These are phyloP conservation scores for Xenus cinereus DNA, from an alignment of 2,113 vertebrate species.

Conservation along the genomic window DNA sequence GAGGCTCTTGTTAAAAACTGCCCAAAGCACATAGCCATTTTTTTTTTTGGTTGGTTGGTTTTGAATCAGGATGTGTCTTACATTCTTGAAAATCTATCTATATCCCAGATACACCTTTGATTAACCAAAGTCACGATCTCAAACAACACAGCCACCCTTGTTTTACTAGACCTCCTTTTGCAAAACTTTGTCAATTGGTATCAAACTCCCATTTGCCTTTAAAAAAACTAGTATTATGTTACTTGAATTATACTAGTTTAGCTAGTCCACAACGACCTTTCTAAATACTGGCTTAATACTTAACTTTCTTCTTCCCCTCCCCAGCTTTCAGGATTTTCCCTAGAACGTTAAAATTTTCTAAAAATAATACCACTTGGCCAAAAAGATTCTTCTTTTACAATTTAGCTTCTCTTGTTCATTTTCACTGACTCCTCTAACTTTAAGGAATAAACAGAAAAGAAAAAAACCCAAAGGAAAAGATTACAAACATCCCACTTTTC, in stretches of 20 bases:
- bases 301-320: not conserved
- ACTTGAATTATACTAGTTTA: not conserved
- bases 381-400: not conserved
- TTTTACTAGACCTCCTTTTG: not conserved
- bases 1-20: not conserved
- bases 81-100: not conserved
- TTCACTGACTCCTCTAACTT: not conserved
- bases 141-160: not conserved
- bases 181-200: not conserved
- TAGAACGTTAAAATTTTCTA: not conserved
- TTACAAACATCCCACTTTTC: not conserved
- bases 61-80: not conserved
- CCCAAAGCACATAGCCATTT: not conserved
- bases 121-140: not conserved
- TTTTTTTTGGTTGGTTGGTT: not conserved
- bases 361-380: not conserved
- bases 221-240: not conserved
- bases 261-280: not conserved
- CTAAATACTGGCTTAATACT: not conserved
- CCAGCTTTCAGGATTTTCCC: not conserved
- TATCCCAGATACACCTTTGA: not conserved
- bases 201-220: not conserved
- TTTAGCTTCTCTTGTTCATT: not conserved
- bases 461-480: not conserved
- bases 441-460: not conserved